phyloP scores from a whole-genome alignment of 2,797 vertebrate genomes.

The Notoglanidium macrostoma region DNA sequence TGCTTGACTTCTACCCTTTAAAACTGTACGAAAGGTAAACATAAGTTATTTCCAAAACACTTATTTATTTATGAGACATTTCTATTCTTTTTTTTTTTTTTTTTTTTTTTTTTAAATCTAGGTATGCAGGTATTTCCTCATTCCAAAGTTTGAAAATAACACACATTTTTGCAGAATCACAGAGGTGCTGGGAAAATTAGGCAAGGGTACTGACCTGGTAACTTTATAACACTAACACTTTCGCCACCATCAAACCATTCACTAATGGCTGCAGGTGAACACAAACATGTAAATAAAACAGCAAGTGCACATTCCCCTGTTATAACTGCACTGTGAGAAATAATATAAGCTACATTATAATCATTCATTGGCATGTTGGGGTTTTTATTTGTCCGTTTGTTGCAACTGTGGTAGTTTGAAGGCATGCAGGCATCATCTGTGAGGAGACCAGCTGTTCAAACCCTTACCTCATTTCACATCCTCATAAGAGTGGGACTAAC shows the following conservation, averaged over 20 bases:
- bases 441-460: constrained; percentile 77
- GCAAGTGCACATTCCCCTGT: too few relatives aligned
- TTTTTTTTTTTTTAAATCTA: not conserved
- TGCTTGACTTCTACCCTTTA: not conserved
- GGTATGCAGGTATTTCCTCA: not conserved
- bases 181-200: not conserved
- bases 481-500: constrained; percentile 58
- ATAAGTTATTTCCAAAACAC: not conserved
- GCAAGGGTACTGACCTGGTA: too few relatives aligned
- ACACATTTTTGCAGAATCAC: not conserved
- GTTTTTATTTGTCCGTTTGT: not conserved
- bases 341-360: not conserved
- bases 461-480: constrained; percentile 75
- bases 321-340: not conserved
- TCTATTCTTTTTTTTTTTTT: not conserved
- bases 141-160: constrained; percentile 2
- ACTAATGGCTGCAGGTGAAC: not conserved
- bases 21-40: not conserved
- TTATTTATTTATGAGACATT: not conserved
- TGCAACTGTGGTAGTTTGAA: not conserved
- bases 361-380: not conserved
- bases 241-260: not conserved
- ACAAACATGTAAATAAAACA: not conserved
- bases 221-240: not conserved
- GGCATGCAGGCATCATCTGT: constrained; percentile 15